A percentile compares a stretch with the other conserved stretches of the same genome.
phyloP scores from a whole-genome alignment of 2,113 vertebrate genomes.

The Tenrec ecaudatus region DNA sequence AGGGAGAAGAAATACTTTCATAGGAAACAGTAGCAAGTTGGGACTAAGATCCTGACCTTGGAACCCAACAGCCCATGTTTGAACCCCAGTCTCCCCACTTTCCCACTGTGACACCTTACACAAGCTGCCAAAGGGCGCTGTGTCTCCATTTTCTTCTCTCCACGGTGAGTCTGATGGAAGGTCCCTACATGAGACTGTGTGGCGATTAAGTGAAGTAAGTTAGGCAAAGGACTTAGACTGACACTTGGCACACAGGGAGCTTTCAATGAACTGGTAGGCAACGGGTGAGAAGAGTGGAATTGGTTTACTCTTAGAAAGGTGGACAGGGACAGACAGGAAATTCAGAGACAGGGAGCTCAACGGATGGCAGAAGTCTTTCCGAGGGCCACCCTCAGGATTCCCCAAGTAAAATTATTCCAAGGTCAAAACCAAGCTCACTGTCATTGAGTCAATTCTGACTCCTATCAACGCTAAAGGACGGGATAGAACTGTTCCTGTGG shows the following conservation, averaged over 20 bases:
- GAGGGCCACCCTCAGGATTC: neutral
- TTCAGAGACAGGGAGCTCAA: neutral
- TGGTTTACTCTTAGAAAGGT: neutral
- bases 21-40: neutral
- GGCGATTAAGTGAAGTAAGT: neutral
- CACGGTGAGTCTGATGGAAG: neutral
- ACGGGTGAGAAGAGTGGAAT: neutral
- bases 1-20: neutral
- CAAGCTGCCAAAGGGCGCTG: neutral
- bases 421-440: neutral
- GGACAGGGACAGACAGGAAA: neutral
- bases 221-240: neutral
- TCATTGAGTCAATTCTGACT: neutral
- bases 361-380: neutral
- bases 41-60: neutral
- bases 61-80: neutral
- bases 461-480: no score
- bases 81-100: neutral
- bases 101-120: neutral
- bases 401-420: neutral
- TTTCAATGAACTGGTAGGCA: neutral
- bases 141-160: conserved; percentile 1
- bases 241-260: neutral
- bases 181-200: neutral
- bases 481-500: neutral